Conservation (phyloP, 2,888 invertebrate species). For the Pharmacophagus antenor region DNA sequence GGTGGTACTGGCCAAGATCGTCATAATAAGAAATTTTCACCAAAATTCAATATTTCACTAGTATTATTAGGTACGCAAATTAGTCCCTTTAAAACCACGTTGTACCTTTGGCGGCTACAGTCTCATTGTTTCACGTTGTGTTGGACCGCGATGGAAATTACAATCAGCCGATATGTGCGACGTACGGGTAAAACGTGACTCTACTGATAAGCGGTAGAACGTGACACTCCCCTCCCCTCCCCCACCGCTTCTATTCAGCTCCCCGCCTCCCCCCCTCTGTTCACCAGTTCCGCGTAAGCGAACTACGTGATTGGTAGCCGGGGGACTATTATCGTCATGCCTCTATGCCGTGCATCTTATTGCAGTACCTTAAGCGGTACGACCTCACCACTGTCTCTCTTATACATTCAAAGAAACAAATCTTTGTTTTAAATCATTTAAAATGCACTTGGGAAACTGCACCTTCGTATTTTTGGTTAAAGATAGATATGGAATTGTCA, state of each 20-base stretch:
- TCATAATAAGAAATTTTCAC: no score
- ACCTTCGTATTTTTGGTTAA: no score
- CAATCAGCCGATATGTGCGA: conserved; percentile 26
- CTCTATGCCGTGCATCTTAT: not conserved
- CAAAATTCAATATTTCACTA: no score
- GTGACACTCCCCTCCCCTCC: conserved; percentile 14
- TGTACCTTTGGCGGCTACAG: not conserved
- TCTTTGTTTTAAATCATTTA: no score
- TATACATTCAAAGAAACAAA: no score
- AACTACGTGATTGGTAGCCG: conserved; percentile 18
- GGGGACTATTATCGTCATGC: not conserved
- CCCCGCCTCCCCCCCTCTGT: no score
- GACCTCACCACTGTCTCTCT: not conserved
- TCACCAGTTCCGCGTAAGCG: conserved; percentile 11
- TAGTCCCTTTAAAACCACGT: not conserved
- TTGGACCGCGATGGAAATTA: conserved; percentile 30
- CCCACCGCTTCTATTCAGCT: not conserved
- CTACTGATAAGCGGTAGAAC: conserved; percentile 30
- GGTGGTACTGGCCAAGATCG: no score
- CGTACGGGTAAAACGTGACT: conserved; percentile 31
- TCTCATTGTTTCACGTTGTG: conserved; percentile 5
- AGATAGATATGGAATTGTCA: no score
- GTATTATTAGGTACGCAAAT: not conserved
- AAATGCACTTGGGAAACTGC: no score
- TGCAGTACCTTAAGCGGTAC: not conserved